Conservation (phyloP, 1,140 invertebrate genomes). For the Whitmania pigra region DNA sequence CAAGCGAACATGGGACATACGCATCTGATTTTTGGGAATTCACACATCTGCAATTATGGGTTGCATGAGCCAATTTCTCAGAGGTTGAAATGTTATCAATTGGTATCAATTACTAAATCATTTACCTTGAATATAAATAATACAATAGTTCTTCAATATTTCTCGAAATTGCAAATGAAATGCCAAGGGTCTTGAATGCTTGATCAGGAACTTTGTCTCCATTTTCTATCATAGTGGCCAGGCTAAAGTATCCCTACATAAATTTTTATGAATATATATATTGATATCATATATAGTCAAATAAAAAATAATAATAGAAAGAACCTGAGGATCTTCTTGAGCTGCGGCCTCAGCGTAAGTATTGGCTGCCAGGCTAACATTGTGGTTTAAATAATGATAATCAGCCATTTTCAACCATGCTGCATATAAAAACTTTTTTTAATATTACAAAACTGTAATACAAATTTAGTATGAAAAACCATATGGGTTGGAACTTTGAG, state of each 20-base stretch:
- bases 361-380: conserved; percentile 28
- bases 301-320: not conserved
- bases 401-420: conserved; percentile 41
- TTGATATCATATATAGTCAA: not conserved
- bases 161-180: no score
- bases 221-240: not conserved
- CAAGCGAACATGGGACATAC: not conserved
- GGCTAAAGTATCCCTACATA: not conserved
- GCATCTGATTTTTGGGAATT: not conserved
- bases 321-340: conserved; percentile 37
- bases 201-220: not conserved
- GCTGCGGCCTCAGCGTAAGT: conserved; percentile 32
- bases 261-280: not conserved
- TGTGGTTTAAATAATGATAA: conserved; percentile 29
- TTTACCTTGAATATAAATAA: not conserved
- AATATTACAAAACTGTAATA: not conserved
- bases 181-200: not conserved
- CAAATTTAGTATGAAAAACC: conserved; percentile 19
- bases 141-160: not conserved
- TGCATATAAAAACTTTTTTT: conserved; percentile 25
- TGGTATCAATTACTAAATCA: not conserved
- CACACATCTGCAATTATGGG: not conserved
- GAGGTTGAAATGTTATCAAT: not conserved
- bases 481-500: conserved; percentile 33
- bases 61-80: not conserved